These are phyloP conservation scores for Anaspis maculata DNA, from an alignment of 2,888 invertebrate genomes.

Conservation along the genomic window DNA sequence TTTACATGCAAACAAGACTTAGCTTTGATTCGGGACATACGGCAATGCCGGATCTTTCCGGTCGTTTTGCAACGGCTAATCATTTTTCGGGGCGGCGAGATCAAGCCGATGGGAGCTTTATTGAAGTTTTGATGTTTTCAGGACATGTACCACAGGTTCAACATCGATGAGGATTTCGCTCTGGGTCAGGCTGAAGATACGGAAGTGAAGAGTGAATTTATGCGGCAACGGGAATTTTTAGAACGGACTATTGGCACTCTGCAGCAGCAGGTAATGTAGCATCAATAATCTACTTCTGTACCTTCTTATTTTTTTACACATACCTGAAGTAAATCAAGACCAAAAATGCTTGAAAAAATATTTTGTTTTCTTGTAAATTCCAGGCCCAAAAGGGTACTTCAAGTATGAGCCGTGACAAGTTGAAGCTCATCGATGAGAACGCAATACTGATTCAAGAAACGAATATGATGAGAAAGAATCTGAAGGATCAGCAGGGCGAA, in stretches of 20 bases:
- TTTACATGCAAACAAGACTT: no score
- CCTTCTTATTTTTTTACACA: no score
- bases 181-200: conserved; percentile 58
- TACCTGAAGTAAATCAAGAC: not conserved
- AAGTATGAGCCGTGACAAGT: conserved; percentile 36
- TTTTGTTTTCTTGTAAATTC: conserved; percentile 34
- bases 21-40: no score
- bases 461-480: conserved; percentile 61
- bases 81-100: no score
- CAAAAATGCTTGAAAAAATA: conserved; percentile 4
- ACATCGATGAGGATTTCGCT: conserved; percentile 60
- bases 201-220: conserved; percentile 67
- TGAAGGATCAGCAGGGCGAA: conserved; percentile 56
- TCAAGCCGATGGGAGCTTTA: no score
- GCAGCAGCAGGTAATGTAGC: conserved; percentile 11
- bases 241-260: conserved; percentile 53
- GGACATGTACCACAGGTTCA: conserved; percentile 62
- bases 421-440: conserved; percentile 57
- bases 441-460: conserved; percentile 68
- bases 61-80: no score
- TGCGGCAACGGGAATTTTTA: conserved; percentile 73
- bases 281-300: no score
- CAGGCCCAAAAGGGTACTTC: conserved; percentile 31
- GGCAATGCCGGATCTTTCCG: no score
- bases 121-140: no score